These are phyloP conservation scores for Drosophila kambysellisi DNA, from an alignment of 2,888 invertebrate genomes.

Conservation along the genomic window DNA sequence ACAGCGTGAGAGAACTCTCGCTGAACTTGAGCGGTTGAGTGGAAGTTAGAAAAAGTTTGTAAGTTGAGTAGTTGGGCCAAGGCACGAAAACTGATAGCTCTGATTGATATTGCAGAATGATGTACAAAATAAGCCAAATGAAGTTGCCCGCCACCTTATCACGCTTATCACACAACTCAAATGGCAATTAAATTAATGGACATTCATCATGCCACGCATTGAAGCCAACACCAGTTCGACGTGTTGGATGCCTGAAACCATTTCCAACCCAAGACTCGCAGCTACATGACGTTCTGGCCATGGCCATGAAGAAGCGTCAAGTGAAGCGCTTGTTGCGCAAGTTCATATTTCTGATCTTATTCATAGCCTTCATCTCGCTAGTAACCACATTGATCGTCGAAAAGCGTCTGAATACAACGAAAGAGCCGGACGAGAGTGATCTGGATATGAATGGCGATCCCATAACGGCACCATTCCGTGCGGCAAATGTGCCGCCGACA, in stretches of 20 bases:
- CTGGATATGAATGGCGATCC: slow-evolving; percentile 77
- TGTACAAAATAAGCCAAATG: slow-evolving; percentile 42
- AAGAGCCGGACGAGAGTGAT: slow-evolving; percentile 36
- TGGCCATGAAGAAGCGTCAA: slow-evolving; percentile 76
- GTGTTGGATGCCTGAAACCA: slow-evolving; percentile 8
- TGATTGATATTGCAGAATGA: slow-evolving; percentile 64
- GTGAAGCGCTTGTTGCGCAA: slow-evolving; percentile 73
- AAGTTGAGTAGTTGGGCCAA: not conserved
- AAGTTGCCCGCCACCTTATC: slow-evolving; percentile 42
- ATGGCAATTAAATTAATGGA: not conserved
- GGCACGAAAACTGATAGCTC: slow-evolving; percentile 31
- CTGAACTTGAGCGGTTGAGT: slow-evolving; percentile 32
- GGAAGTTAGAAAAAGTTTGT: not conserved
- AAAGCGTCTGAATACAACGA: slow-evolving; percentile 36
- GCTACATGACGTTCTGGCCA: slow-evolving; percentile 39
- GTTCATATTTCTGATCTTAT: slow-evolving; percentile 57
- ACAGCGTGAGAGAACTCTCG: not conserved
- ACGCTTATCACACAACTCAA: not conserved
- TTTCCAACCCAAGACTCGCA: slow-evolving; percentile 2
- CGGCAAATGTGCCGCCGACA: slow-evolving; percentile 48
- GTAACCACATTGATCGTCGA: slow-evolving; percentile 72
- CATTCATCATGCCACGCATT: slow-evolving; percentile 47
- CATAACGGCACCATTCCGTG: slow-evolving; percentile 63
- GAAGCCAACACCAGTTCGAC: slow-evolving; percentile 19
- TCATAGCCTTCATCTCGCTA: slow-evolving; percentile 58